Evolutionary conservation across 2,797 vertebrate species (phyloP).

Genomic region (Coccyzus lansbergi): DNA sequence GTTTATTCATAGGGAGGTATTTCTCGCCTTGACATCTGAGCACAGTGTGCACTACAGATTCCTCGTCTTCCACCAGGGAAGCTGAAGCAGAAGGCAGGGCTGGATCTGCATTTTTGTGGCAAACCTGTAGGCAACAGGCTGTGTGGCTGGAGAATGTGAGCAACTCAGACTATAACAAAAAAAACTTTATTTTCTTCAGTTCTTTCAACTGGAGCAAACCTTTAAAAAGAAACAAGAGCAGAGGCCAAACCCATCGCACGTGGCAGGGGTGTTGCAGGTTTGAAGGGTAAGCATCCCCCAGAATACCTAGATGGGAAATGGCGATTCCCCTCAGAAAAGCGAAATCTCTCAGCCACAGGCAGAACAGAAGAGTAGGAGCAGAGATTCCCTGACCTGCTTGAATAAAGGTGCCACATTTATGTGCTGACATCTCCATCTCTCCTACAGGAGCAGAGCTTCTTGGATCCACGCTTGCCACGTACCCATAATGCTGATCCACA

Average conservation of each 20-base stretch:
- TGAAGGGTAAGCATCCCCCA: background rate
- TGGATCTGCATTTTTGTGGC: background rate
- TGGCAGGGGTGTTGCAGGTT: background rate
- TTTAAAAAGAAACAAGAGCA: background rate
- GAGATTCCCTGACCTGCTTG: background rate
- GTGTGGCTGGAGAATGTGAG: background rate
- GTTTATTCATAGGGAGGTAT: background rate
- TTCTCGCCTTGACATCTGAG: background rate
- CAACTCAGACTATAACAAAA: background rate
- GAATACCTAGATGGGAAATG: background rate
- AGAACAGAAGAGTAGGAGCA: background rate
- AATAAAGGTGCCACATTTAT: background rate
- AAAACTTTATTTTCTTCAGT: background rate
- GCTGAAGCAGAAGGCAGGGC: background rate
- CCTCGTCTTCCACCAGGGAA: rapidly evolving
- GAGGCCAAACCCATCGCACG: rapidly evolving
- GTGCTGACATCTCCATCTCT: background rate
- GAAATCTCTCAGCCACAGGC: background rate
- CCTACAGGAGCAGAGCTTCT: background rate
- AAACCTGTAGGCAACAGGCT: background rate
- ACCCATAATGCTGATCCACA: background rate
- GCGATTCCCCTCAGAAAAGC: background rate
- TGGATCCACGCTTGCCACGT: rapidly evolving
- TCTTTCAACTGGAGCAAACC: background rate
- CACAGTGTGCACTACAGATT: background rate